These are phyloP conservation scores for Pachydiplax longipennis DNA, from an alignment of 2,888 invertebrate genomes.

Conservation along the genomic window DNA sequence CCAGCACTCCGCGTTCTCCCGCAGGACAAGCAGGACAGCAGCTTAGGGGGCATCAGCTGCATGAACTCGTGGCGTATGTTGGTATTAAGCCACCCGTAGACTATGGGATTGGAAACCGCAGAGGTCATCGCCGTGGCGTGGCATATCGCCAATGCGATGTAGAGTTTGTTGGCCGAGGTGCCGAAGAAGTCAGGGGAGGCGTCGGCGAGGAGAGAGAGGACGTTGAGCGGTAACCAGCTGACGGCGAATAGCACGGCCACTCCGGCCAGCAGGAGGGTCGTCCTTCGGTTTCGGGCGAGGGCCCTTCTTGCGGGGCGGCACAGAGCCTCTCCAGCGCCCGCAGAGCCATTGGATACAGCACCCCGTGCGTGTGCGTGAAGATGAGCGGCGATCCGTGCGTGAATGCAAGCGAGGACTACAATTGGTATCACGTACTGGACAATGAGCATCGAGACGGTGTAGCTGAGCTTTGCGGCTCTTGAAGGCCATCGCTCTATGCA, in stretches of 20 bases:
- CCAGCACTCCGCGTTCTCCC: not conserved
- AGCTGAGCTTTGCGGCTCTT: constrained; percentile 50
- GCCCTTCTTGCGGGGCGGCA: constrained; percentile 51
- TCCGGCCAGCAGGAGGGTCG: constrained; percentile 59
- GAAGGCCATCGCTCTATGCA: constrained; percentile 59
- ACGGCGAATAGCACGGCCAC: constrained; percentile 61
- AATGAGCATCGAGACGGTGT: constrained; percentile 49
- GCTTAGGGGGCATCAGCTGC: constrained; percentile 51
- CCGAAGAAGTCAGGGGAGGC: constrained; percentile 53
- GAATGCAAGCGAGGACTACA: constrained; percentile 51
- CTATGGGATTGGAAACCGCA: constrained; percentile 66
- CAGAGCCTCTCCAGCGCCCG: not conserved
- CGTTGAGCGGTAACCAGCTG: constrained; percentile 67
- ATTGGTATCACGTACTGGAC: constrained; percentile 52
- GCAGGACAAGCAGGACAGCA: not conserved
- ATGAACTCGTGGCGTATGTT: constrained; percentile 64
- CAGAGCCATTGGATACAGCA: not conserved
- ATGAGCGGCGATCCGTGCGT: constrained; percentile 52
- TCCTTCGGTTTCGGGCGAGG: constrained; percentile 54
- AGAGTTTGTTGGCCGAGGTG: constrained; percentile 54
- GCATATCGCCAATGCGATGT: constrained; percentile 62
- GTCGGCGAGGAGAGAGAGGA: constrained; percentile 62
- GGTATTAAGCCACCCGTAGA: constrained; percentile 69
- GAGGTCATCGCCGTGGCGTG: constrained; percentile 67
- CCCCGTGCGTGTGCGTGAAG: constrained; percentile 49